These are phyloP conservation scores for Silurus glanis DNA, from an alignment of 2,113 vertebrate genomes.

Conservation along the genomic window DNA sequence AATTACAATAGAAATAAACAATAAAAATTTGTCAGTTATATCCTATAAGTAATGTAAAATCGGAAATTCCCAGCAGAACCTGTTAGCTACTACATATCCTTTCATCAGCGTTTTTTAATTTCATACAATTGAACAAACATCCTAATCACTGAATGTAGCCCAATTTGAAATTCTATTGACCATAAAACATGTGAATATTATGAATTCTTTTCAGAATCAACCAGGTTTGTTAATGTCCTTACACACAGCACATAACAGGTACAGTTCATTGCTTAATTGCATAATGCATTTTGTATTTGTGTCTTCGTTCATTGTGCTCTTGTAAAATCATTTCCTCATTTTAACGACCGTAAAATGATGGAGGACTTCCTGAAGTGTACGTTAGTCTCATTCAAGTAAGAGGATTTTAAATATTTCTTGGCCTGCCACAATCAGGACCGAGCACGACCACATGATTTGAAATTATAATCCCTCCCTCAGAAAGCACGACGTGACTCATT, in stretches of 20 bases:
- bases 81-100: neutral
- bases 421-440: neutral
- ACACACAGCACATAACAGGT: neutral
- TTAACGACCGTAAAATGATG: neutral
- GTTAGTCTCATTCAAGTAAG: neutral
- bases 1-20: neutral
- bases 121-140: neutral
- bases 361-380: neutral
- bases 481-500: neutral
- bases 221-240: neutral
- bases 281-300: too few species aligned
- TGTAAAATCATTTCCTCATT: neutral
- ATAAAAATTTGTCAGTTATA: neutral
- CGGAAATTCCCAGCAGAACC: neutral
- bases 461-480: constrained; percentile 18
- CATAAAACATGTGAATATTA: too few species aligned
- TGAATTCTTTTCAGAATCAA: too few species aligned
- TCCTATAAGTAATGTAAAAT: neutral
- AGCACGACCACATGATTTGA: constrained; percentile 47
- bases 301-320: neutral
- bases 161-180: too few species aligned
- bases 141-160: neutral
- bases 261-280: neutral
- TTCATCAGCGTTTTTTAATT: neutral
- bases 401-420: neutral